Evolutionary conservation across 1,140 invertebrate genomes (phyloP), one percentile per base, ranked within the genome.

Genomic region (Andrena cerasifolii): DNA sequence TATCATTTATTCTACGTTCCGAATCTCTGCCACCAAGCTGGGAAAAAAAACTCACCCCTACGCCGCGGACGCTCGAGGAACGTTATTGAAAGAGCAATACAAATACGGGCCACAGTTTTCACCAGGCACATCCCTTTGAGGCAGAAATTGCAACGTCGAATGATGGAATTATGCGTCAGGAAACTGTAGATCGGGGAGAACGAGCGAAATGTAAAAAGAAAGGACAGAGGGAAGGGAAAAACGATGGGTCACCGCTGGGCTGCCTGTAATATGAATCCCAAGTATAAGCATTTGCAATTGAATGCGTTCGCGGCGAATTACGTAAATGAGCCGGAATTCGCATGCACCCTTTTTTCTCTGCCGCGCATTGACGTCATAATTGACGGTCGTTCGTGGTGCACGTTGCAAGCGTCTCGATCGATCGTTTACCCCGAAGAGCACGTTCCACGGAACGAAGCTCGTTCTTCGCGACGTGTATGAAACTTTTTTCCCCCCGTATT

Each of bases 1-100:
- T 75, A 67, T 67, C 40, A 75, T 67, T 67, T 75, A 75, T 67
- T 67, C n/a, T 56, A 43, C 62, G 61, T 45, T 66, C 24, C 62
- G 31, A 53, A 74, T 66, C 51, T 53, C 33, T 36, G 47, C 16
- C 43, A 18, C 2, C n/a, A 33, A 10, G 18, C 36, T 24, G 26
- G 61, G 28, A 43, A 26, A 45, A 56, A 63, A 75, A 67, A 16
- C 21, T 56, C 61, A 28, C 51, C 49, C 40, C 62, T 21, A 14
- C 18, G 31, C 31, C 28, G n/a, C n/a, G n/a, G 33, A 61, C 21
- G 33, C n/a, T 43, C 40, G 49, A 56, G 72, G 51, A 75, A 67
- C 51, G 62, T 75, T 67, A 47, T 54, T 75, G 63, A 75, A 75
- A 75, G 72, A 75, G 72, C 36, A 75, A 75, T 75, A 75, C 63